Conservation (phyloP, 2,888 invertebrate species). For the Acheta domesticus region DNA sequence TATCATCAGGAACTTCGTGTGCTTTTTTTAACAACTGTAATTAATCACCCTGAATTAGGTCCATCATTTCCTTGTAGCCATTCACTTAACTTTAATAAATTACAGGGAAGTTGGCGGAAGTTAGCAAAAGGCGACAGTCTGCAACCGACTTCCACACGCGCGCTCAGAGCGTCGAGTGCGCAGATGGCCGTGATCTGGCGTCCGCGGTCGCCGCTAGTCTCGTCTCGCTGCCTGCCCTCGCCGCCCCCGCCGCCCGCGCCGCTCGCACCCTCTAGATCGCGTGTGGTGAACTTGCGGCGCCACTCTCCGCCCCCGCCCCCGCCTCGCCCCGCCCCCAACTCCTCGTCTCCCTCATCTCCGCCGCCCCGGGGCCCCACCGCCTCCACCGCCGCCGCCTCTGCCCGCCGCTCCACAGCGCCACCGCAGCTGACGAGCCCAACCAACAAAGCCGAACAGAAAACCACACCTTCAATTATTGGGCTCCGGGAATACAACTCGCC, state of each 20-base stretch:
- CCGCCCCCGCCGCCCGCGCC: not conserved
- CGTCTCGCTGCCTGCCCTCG: not conserved
- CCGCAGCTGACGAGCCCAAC: slow-evolving; percentile 1
- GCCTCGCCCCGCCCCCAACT: not conserved
- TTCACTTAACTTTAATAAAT: too few species aligned
- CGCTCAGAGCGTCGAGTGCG: not conserved
- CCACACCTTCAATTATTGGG: slow-evolving; percentile 18
- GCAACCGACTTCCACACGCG: too few species aligned
- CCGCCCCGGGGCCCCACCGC: slow-evolving; percentile 3
- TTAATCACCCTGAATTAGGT: too few species aligned
- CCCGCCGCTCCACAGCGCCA: not conserved
- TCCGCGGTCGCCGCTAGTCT: not conserved
- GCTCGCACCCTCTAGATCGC: not conserved
- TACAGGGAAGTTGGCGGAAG: too few species aligned
- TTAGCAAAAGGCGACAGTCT: too few species aligned
- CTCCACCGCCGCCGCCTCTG: not conserved
- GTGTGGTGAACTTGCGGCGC: not conserved
- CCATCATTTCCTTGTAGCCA: too few species aligned
- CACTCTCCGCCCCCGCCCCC: not conserved
- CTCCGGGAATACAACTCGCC: not conserved
- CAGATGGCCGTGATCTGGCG: not conserved
- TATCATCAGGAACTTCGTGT: too few species aligned
- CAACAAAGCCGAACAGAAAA: not conserved
- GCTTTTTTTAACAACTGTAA: too few species aligned
- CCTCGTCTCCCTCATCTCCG: not conserved